Conservation (phyloP, 2,797 vertebrate species). For the Eulemur albifrons region DNA sequence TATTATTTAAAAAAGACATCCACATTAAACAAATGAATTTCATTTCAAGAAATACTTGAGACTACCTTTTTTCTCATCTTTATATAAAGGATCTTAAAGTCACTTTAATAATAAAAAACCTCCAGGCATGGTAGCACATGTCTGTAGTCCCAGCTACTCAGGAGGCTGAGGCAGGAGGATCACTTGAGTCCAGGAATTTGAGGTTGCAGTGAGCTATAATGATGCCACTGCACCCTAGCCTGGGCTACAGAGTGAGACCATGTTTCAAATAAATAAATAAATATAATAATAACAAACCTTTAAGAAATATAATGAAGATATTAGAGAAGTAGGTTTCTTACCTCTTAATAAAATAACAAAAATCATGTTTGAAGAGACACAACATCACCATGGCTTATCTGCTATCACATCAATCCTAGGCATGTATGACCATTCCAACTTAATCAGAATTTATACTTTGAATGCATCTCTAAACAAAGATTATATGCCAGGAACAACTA, state of each 20-base stretch:
- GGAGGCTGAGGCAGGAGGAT: too few species aligned
- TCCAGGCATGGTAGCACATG: too few species aligned
- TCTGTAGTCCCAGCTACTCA: too few species aligned
- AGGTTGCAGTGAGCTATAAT: too few species aligned
- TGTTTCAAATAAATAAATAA: too few species aligned
- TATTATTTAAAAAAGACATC: not conserved
- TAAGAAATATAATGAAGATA: constrained; percentile 16
- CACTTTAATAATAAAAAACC: constrained; percentile 12
- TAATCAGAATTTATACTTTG: constrained; percentile 25
- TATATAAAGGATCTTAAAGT: not conserved
- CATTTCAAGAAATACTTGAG: constrained; percentile 16
- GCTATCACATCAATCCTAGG: not conserved
- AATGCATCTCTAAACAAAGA: constrained; percentile 17
- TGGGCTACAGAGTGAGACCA: too few species aligned
- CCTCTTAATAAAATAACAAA: not conserved
- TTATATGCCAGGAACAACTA: not conserved
- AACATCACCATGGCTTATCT: not conserved
- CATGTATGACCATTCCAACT: not conserved
- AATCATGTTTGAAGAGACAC: not conserved
- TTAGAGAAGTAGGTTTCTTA: not conserved
- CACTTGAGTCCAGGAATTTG: too few species aligned
- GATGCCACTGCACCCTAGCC: too few species aligned
- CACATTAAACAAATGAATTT: constrained; percentile 3
- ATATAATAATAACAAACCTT: not conserved
- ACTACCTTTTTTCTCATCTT: not conserved